Base-by-base conservation (phyloP, 2,113 vertebrate species). In the Enhydra lutris region DNA sequence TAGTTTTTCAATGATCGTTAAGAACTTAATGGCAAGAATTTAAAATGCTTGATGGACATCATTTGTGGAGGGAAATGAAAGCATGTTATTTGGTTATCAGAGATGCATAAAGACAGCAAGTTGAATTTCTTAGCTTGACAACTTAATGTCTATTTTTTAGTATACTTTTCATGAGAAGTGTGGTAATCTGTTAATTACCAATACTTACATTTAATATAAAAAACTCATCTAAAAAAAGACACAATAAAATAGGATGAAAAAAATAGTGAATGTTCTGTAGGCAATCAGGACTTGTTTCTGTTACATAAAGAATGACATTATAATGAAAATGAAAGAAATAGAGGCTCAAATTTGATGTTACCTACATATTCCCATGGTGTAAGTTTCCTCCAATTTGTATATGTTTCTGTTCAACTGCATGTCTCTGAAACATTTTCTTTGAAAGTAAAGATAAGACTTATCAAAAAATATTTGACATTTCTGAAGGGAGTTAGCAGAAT, bases 181-280 rank as follows among this genome's bases (percentile, higher is more conserved):
- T 76, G 8, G 13, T 57, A 50, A 63, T 42, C 20, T 92, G 13
- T 91, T 91, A 90, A 93, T 57, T 96, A 36, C 8, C 4, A 17
- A 65, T 45, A 63, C 50, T 97, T 42, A 94, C 39, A 79, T 79
- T 97, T 94, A 81, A 6, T 10, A 90, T 84, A 89, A 96, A 95
- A 95, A 91, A 13, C 6, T 69, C 52, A 74, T 21, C 26, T 34
- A 67, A 67, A 31, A 89, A 93, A 91, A 73, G 1, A 14, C 12
- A 84, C 10, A 45, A 67, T 55, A 94, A 85, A 86, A 86, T 82
- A 81, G 1, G 17, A 3, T 50, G 23, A 88, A 3, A 14, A 59
- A 50, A 52, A 78, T n/a, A 65, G 5, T 3, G 50, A 39, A 34
- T 85, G 8, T 71, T 89, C 23, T 89, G 36, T 15, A 65, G 80